Percentiles rank a stretch among this genome's conserved stretches.
phyloP scores from a whole-genome alignment of 2,113 vertebrate genomes.

The Xenopus laevis region DNA sequence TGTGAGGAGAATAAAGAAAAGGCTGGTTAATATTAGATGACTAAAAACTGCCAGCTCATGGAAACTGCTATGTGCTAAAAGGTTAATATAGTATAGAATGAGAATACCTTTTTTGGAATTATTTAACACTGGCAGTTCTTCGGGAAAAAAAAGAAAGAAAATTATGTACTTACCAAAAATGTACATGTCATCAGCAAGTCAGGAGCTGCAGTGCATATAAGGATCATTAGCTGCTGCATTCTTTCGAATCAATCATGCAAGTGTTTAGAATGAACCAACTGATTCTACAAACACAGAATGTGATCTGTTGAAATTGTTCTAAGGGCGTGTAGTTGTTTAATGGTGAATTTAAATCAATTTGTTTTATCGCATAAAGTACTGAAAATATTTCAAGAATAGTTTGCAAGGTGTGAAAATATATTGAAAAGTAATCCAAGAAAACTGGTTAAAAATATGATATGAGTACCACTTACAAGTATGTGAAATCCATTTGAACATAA shows the following conservation, averaged over 20 bases:
- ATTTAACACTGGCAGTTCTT: too few species aligned
- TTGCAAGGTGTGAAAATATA: background rate
- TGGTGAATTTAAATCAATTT: conserved; percentile 30
- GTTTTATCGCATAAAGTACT: background rate
- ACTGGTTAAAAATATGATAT: background rate
- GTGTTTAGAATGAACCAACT: background rate
- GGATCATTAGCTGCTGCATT: conserved; percentile 26
- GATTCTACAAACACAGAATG: background rate
- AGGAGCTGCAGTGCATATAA: conserved; percentile 9
- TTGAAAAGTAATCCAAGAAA: background rate
- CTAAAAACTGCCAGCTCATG: too few species aligned
- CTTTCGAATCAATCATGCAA: background rate
- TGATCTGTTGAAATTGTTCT: background rate
- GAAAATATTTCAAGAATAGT: background rate
- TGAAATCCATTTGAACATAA: too few species aligned
- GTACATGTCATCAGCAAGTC: conserved; percentile 2
- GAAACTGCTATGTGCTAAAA: too few species aligned
- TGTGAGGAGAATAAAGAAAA: too few species aligned
- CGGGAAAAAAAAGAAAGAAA: too few species aligned
- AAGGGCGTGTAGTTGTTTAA: conserved; percentile 11
- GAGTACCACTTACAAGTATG: background rate
- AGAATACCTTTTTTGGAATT: too few species aligned
- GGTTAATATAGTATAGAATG: too few species aligned
- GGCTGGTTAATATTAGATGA: too few species aligned
- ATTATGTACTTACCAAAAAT: too few species aligned